Percentiles rank a stretch among this genome's conserved stretches.
These are phyloP conservation scores for Trialeurodes vaporariorum DNA, from an alignment of 1,140 invertebrate genomes.

Conservation along the genomic window DNA sequence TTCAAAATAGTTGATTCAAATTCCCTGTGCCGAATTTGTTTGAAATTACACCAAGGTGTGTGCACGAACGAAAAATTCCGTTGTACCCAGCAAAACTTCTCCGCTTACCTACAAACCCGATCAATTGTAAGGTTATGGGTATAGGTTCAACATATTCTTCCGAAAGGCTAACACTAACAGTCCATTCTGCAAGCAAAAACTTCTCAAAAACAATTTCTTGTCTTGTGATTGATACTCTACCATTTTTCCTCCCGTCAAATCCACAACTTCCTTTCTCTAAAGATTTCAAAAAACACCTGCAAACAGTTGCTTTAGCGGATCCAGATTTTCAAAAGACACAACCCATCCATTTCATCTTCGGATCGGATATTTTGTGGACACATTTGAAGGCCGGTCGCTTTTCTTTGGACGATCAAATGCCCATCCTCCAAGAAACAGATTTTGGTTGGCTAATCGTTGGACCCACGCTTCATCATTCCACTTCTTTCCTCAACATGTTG, in stretches of 20 bases:
- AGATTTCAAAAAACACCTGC: not conserved
- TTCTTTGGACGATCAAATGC: not conserved
- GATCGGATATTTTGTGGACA: not conserved
- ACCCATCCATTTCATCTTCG: not conserved
- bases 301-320: not conserved
- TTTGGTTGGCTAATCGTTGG: not conserved
- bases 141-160: slow-evolving; percentile 1
- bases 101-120: not conserved
- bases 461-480: no score
- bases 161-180: no score
- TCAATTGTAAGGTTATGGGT: not conserved
- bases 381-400: not conserved
- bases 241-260: not conserved
- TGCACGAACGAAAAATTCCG: no score
- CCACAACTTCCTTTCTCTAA: not conserved
- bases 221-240: not conserved
- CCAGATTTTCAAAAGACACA: not conserved
- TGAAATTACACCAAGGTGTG: no score
- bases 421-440: not conserved
- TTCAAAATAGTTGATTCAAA: no score
- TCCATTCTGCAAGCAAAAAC: no score
- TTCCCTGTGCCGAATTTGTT: no score
- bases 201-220: not conserved
- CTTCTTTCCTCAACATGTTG: no score
- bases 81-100: not conserved